Base-by-base conservation (phyloP, 1,140 invertebrate genomes). In the Drosophila hydei region DNA sequence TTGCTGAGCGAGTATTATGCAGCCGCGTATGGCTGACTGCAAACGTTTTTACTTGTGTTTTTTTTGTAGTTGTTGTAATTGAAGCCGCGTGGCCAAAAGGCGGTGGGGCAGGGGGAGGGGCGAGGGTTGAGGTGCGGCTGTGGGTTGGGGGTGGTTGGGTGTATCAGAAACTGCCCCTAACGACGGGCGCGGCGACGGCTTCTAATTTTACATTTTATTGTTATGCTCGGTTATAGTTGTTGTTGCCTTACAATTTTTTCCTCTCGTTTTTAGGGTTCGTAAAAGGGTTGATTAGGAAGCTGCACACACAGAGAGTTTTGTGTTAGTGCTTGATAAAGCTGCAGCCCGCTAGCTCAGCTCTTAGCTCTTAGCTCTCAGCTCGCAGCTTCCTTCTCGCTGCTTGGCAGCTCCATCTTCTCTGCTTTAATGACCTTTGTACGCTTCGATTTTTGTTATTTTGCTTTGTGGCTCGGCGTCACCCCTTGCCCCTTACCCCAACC, bases 161-260 rank as follows among this genome's bases (percentile, higher is more conserved):
- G n/a, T 42, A 54, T 51, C 56, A 55, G 27, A 64, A 80, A 72
- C 60, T 74, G 78, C 74, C 74, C 71, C 62, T 65, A 55, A 77
- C 59, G 48, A 58, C 40, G 25, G 11, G 7, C 48, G 52, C 12
- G 12, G 52, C 54, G 36, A 16, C 33, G 23, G 50, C 63, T 78
- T 87, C 77, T 87, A 88, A 87, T 88, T 88, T 87, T 75, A 81
- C 81, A 87, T 87, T 77, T 88, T 88, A 81, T 88, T 87, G 74
- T 87, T 87, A 60, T 77, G 56, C 67, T 58, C 62, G 12, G 61
- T 40, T 69, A 16, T 56, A 59, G 52, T 56, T 75, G 23, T 51
- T 54, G 19, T 56, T 67, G 54, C 43, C 56, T 75, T 55, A 56
- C 40, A 58, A 65, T 81, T 69, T 78, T 78, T 75, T 33, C 30